Evolutionary conservation across 2,113 vertebrate species (phyloP).

Genomic region (Sialia sialis): DNA sequence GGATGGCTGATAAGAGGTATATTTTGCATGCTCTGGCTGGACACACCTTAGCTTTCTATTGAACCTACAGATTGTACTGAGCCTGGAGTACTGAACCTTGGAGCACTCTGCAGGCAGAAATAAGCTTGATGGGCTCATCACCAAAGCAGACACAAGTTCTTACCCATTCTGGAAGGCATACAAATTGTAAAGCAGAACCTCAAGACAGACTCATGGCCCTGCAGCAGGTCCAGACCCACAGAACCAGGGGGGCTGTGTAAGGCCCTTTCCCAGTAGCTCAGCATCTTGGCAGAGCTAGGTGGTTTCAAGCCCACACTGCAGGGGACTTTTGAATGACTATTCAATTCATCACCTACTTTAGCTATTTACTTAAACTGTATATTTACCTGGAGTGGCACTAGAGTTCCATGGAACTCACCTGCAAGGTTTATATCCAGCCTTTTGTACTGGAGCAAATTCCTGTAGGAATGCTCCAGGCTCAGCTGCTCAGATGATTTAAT

Average conservation of each 20-base stretch:
- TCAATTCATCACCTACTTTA: background rate
- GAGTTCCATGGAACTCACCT: background rate
- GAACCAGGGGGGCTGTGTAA: fast-evolving
- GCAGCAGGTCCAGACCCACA: background rate
- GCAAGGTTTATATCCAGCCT: background rate
- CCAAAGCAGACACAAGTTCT: background rate
- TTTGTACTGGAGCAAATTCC: background rate
- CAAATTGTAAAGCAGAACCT: background rate
- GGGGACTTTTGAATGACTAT: background rate
- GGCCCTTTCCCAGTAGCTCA: fast-evolving
- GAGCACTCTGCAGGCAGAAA: background rate
- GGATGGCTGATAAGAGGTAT: background rate
- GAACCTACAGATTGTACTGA: background rate
- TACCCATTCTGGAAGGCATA: background rate
- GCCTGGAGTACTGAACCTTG: background rate
- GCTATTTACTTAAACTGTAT: background rate
- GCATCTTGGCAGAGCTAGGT: background rate
- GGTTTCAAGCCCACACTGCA: background rate
- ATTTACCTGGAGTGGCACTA: background rate
- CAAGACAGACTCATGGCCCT: background rate
- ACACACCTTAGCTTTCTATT: background rate
- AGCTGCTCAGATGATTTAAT: background rate
- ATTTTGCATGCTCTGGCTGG: background rate
- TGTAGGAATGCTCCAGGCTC: background rate
- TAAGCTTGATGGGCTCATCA: background rate